Evolutionary conservation across 2,113 vertebrate genomes (phyloP).

Genomic region (Silurus glanis): DNA sequence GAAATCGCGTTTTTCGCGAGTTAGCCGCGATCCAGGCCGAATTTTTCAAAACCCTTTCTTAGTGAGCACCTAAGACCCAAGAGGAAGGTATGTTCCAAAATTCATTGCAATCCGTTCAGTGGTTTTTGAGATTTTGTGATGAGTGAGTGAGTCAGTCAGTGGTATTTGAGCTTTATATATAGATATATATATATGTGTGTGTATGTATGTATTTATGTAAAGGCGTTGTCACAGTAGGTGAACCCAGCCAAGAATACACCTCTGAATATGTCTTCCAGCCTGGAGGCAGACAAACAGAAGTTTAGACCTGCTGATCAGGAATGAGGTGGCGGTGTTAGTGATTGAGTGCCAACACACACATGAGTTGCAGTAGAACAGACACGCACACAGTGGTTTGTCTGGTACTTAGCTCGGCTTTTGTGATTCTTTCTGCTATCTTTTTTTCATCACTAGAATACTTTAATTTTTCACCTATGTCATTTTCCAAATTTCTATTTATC

Average conservation of each 20-base stretch:
- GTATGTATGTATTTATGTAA: background rate
- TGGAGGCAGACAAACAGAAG: background rate
- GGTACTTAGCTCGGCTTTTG: background rate
- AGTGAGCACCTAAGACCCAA: too few species aligned
- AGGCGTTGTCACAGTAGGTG: background rate
- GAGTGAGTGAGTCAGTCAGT: too few species aligned
- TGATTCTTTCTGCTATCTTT: background rate
- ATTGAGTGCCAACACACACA: background rate
- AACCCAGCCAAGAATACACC: background rate
- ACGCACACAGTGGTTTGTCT: background rate
- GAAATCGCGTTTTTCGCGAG: too few species aligned
- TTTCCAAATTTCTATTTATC: background rate
- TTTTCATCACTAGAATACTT: background rate
- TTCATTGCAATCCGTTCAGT: too few species aligned
- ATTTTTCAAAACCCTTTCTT: too few species aligned
- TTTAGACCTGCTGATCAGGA: slow-evolving; percentile 2
- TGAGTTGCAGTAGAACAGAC: background rate
- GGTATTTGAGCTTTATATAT: too few species aligned
- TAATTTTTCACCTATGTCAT: background rate
- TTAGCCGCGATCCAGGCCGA: too few species aligned
- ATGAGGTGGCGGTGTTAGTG: background rate
- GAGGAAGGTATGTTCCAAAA: too few species aligned
- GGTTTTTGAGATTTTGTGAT: too few species aligned
- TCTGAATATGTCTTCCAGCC: slow-evolving; percentile 32
- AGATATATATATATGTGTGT: too few species aligned